Evolutionary conservation across 1,140 invertebrate species (phyloP).

Genomic region (Heterodera schachtii): DNA sequence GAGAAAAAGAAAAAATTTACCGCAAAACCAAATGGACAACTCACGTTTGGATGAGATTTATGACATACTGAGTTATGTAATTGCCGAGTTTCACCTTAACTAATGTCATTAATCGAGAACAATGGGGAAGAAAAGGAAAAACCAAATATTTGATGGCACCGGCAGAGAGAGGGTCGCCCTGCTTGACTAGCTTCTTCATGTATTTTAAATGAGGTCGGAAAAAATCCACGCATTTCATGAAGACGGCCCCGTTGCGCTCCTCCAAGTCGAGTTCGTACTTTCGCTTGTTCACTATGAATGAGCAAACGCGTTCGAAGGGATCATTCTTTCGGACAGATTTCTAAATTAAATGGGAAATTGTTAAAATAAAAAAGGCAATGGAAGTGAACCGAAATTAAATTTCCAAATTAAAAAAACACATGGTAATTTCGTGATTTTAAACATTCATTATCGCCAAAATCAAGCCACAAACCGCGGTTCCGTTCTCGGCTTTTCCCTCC

Average conservation of each 20-base stretch:
- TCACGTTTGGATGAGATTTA: slow-evolving; percentile 37
- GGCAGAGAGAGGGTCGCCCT: slow-evolving; percentile 28
- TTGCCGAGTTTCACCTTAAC: slow-evolving; percentile 46
- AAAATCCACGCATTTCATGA: slow-evolving; percentile 56
- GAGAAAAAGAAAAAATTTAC: slow-evolving; percentile 23
- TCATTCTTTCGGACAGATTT: background rate
- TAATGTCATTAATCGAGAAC: background rate
- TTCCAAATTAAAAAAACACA: too few relatives aligned
- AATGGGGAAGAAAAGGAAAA: background rate
- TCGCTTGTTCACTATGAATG: slow-evolving; percentile 32
- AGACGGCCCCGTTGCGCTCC: slow-evolving; percentile 38
- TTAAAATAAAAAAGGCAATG: background rate
- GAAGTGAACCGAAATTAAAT: too few relatives aligned
- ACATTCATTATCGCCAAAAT: background rate
- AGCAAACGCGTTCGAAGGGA: slow-evolving; percentile 20
- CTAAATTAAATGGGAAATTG: slow-evolving; percentile 9
- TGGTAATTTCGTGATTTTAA: background rate
- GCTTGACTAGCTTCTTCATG: slow-evolving; percentile 49
- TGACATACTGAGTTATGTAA: slow-evolving; percentile 42
- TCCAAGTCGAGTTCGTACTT: slow-evolving; percentile 48
- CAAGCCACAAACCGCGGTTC: background rate
- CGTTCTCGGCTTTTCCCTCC: slow-evolving; percentile 10
- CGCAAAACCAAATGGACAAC: slow-evolving; percentile 5
- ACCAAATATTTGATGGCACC: slow-evolving; percentile 42
- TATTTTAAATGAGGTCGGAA: slow-evolving; percentile 56